These are phyloP conservation scores for Lordiphosa clarofinis DNA, from an alignment of 1,140 invertebrate species.

Conservation along the genomic window DNA sequence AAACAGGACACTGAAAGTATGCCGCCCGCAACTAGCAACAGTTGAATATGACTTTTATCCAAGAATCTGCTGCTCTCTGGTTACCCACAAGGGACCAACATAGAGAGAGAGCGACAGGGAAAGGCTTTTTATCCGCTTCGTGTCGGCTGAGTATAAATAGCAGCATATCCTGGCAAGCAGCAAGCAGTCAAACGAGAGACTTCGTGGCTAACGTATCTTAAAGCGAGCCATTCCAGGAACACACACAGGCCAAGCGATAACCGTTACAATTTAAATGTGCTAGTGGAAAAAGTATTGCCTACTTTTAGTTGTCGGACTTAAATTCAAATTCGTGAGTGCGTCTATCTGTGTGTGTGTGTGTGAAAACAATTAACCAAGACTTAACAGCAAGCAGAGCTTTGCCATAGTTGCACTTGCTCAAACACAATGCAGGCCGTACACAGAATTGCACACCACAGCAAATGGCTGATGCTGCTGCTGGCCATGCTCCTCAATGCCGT, in stretches of 20 bases:
- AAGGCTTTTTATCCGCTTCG: constrained; percentile 12
- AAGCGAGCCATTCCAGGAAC: background rate
- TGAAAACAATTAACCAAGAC: constrained; percentile 29
- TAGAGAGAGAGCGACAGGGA: background rate
- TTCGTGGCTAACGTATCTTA: constrained; percentile 34
- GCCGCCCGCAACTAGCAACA: constrained; percentile 66
- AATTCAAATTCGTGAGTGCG: background rate
- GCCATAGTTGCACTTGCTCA: constrained; percentile 7
- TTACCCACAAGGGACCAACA: constrained; percentile 27
- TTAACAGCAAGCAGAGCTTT: constrained; percentile 7
- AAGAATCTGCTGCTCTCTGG: constrained; percentile 14
- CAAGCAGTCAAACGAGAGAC: constrained; percentile 66
- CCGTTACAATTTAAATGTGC: constrained; percentile 50
- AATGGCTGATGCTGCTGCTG: constrained; percentile 55
- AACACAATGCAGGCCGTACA: constrained; percentile 60
- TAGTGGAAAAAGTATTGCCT: no score
- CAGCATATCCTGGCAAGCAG: constrained; percentile 27
- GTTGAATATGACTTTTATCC: constrained; percentile 55
- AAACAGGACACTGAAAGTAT: constrained; percentile 57
- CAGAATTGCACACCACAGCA: constrained; percentile 58
- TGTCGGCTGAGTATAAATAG: constrained; percentile 49
- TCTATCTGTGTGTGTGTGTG: constrained; percentile 15
- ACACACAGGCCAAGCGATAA: constrained; percentile 17
- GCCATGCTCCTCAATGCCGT: constrained; percentile 69
- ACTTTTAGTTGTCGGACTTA: constrained; percentile 7